A percentile compares a stretch with the other conserved stretches of the same genome.
These are phyloP conservation scores for Luperina testacea DNA, from an alignment of 2,888 invertebrate species.

Conservation along the genomic window DNA sequence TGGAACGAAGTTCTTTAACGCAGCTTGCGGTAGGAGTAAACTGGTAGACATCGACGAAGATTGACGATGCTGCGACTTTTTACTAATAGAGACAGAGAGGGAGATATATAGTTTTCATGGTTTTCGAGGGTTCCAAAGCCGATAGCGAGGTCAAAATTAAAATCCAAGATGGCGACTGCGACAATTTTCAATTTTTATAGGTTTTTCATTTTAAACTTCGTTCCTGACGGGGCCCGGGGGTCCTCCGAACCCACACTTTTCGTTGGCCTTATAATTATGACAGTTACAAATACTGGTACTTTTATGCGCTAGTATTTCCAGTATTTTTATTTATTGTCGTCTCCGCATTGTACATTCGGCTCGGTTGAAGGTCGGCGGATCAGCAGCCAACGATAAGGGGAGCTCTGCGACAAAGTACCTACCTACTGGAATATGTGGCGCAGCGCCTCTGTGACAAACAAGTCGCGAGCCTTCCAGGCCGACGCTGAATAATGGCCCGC, in stretches of 20 bases:
- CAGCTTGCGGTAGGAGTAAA: neutral
- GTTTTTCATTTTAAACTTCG: no score
- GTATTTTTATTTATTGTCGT: neutral
- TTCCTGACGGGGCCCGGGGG: no score
- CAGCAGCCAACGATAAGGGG: neutral
- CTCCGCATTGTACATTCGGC: neutral
- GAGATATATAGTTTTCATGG: no score
- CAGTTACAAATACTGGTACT: neutral
- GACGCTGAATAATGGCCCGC: slow-evolving; percentile 36
- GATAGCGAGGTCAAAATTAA: no score
- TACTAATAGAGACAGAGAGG: no score
- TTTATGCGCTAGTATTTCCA: neutral
- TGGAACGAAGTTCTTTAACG: neutral
- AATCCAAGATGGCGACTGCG: no score
- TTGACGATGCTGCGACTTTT: no score
- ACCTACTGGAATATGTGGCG: slow-evolving; percentile 24
- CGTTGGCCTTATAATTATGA: neutral
- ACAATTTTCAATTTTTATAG: no score
- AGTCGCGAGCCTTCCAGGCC: slow-evolving; percentile 19
- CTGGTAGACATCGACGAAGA: neutral
- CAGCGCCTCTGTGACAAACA: slow-evolving; percentile 38
- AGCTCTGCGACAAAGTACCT: neutral
- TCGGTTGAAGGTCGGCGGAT: neutral
- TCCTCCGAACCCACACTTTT: no score
- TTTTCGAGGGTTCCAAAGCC: no score